Percentiles rank a stretch among this genome's conserved stretches.
phyloP scores from a whole-genome alignment of 1,140 invertebrate genomes.

The Drosophila pachea region DNA sequence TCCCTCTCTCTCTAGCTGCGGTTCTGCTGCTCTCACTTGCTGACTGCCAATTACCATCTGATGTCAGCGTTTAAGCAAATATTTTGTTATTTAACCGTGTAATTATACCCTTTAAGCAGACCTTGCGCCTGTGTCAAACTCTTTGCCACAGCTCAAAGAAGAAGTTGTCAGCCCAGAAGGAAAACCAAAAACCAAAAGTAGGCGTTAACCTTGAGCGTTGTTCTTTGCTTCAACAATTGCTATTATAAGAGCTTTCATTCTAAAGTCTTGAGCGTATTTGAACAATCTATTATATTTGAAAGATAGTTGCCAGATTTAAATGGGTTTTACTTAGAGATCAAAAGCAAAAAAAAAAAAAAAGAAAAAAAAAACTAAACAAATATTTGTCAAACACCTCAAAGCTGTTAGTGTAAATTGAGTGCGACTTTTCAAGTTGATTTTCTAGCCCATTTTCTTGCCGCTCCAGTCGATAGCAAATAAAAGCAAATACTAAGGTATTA shows the following conservation, averaged over 20 bases:
- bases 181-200: neutral
- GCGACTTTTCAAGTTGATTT: conserved; percentile 4
- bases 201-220: no score
- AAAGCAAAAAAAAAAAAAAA: no score
- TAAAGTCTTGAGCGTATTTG: no score
- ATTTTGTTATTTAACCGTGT: conserved; percentile 73
- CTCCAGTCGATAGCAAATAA: conserved; percentile 16
- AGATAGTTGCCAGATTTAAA: no score
- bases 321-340: no score
- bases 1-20: conserved; percentile 6
- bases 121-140: conserved; percentile 1
- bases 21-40: conserved; percentile 1
- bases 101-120: conserved; percentile 55
- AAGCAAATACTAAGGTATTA: conserved; percentile 32
- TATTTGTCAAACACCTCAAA: conserved; percentile 6
- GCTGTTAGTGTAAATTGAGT: conserved; percentile 1
- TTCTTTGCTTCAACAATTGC: no score
- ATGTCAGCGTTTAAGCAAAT: conserved; percentile 74
- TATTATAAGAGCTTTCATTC: no score
- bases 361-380: conserved; percentile 2
- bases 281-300: no score
- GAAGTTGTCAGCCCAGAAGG: conserved; percentile 10
- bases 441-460: neutral
- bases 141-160: conserved; percentile 5
- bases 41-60: conserved; percentile 53